Conservation (phyloP, 2,797 vertebrate species). For the Iguana delicatissima region DNA sequence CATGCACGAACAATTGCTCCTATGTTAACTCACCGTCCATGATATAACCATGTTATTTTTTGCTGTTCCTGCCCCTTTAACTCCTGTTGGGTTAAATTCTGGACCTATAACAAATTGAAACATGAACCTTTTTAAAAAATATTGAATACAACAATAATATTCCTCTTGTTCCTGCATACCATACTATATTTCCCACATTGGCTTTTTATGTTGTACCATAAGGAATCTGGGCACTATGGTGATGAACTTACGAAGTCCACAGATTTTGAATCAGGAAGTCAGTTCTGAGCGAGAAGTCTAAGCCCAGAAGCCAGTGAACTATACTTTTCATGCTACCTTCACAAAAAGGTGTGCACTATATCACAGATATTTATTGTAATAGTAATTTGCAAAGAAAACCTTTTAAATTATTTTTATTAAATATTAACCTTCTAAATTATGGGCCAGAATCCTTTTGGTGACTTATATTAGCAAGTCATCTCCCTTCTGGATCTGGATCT, state of each 20-base stretch:
- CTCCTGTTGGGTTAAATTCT: conserved; percentile 87
- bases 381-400: neutral
- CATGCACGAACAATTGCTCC: no score
- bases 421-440: no score
- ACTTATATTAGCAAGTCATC: no score
- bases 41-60: conserved; percentile 98
- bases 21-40: conserved; percentile 88
- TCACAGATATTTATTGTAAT: neutral
- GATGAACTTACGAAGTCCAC: neutral
- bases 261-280: neutral
- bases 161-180: neutral
- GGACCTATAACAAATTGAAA: conserved; percentile 84
- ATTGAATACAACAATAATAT: neutral
- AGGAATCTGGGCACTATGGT: neutral
- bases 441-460: no score
- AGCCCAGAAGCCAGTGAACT: neutral
- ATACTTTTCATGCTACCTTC: neutral
- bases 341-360: accelerated
- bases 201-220: neutral
- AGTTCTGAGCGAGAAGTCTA: neutral
- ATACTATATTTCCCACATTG: neutral
- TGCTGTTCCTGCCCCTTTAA: conserved; percentile 90
- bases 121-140: neutral
- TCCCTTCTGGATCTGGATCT: no score
- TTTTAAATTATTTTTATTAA: neutral